These are phyloP conservation scores for Marasmarcha lunaedactyla DNA, from an alignment of 2,888 invertebrate genomes.

Conservation along the genomic window DNA sequence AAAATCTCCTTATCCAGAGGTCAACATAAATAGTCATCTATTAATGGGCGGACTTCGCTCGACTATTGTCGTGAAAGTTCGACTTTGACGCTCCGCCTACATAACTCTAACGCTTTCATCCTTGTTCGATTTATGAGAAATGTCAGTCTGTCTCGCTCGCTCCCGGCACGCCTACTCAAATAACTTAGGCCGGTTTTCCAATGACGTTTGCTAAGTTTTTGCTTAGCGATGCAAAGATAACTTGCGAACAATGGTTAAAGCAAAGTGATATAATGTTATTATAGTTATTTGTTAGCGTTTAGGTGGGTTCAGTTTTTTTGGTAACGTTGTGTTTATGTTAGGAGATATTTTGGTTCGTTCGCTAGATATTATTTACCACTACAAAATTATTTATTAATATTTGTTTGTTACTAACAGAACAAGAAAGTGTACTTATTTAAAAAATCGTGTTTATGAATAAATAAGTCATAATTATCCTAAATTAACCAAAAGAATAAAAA, in stretches of 20 bases:
- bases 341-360: too few species aligned
- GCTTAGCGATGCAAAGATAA: not conserved
- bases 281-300: too few species aligned
- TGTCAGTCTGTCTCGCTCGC: slow-evolving; percentile 31
- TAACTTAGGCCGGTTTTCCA: slow-evolving; percentile 52
- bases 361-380: too few species aligned
- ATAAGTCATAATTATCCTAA: too few species aligned
- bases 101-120: slow-evolving; percentile 28
- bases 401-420: too few species aligned
- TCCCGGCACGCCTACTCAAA: slow-evolving; percentile 45
- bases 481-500: too few species aligned
- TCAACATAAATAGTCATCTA: slow-evolving; percentile 26
- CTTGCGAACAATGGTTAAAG: too few species aligned
- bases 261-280: not conserved
- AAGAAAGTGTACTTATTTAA: too few species aligned
- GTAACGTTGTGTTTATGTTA: too few species aligned
- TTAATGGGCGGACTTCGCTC: slow-evolving; percentile 51
- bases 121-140: slow-evolving; percentile 23
- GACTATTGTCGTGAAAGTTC: slow-evolving; percentile 39
- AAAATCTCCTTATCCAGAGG: slow-evolving; percentile 22
- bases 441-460: too few species aligned
- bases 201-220: slow-evolving; percentile 29
- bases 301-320: too few species aligned
- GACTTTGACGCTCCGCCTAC: slow-evolving; percentile 54
- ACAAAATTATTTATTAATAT: too few species aligned